Percentiles rank a stretch among this genome's conserved stretches.
Evolutionary conservation across 2,888 invertebrate species (phyloP).

Genomic region (Nasonovia ribisnigri): DNA sequence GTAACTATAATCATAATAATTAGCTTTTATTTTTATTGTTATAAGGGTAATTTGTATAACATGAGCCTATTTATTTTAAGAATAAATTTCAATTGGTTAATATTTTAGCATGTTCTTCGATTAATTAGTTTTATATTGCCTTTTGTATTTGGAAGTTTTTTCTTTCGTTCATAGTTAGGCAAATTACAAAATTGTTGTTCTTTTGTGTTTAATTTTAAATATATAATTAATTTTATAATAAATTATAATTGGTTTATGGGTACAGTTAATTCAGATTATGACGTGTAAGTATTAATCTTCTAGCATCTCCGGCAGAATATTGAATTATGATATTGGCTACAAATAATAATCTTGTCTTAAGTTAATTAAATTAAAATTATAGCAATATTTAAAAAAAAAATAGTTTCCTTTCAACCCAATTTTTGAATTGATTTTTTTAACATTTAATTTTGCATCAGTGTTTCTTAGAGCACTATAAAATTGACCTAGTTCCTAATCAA

Average conservation of each 20-base stretch:
- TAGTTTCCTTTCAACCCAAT: neutral
- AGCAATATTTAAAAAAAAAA: neutral
- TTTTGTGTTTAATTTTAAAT: neutral
- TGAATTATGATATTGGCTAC: neutral
- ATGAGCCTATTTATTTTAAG: slow-evolving; percentile 22
- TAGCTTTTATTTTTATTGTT: slow-evolving; percentile 46
- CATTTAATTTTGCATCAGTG: neutral
- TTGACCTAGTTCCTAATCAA: neutral
- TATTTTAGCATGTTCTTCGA: slow-evolving; percentile 32
- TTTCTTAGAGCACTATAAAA: neutral
- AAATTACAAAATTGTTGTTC: neutral
- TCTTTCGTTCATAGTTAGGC: neutral
- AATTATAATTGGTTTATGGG: neutral
- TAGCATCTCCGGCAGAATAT: neutral
- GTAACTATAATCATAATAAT: slow-evolving; percentile 28
- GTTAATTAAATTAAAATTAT: neutral
- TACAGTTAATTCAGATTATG: neutral
- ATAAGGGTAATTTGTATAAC: slow-evolving; percentile 52
- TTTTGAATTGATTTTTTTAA: neutral
- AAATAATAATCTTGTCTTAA: neutral
- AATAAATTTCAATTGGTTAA: slow-evolving; percentile 41
- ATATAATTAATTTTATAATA: neutral
- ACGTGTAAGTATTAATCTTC: neutral
- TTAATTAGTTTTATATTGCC: neutral
- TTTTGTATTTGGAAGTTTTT: neutral